A percentile compares a stretch with the other conserved stretches of the same genome.
Evolutionary conservation across 2,113 vertebrate species (phyloP).

Genomic region (Stomatorhinus ivindoensis): DNA sequence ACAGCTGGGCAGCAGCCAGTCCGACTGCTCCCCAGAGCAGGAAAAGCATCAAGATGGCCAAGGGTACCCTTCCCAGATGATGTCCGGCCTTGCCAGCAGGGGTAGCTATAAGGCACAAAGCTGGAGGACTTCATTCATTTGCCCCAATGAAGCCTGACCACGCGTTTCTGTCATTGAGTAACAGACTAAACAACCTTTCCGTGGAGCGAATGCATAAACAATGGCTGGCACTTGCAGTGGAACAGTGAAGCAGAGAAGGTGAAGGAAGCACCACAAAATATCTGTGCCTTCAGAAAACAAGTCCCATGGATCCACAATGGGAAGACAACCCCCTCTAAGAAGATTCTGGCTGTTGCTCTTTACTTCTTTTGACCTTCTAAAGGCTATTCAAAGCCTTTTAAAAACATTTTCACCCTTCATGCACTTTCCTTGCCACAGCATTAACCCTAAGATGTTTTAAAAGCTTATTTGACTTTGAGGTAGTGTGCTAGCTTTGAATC

Average conservation of each 20-base stretch:
- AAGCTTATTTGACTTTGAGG: neutral
- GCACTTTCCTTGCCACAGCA: neutral
- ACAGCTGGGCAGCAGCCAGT: constrained; percentile 5
- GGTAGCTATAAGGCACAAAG: neutral
- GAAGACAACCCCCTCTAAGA: neutral
- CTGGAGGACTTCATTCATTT: neutral
- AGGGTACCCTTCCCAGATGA: neutral
- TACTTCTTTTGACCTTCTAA: neutral
- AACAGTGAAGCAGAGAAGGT: neutral
- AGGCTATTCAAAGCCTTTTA: neutral
- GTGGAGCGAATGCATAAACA: neutral
- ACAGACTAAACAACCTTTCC: neutral
- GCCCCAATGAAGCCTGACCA: neutral
- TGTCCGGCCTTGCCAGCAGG: neutral
- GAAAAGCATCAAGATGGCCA: neutral
- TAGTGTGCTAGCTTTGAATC: neutral
- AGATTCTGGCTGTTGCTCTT: neutral
- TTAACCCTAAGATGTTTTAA: neutral
- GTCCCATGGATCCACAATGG: neutral
- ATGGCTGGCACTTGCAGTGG: neutral
- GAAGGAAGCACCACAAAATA: neutral
- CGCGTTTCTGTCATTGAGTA: neutral
- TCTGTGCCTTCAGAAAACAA: neutral
- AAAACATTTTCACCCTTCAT: neutral
- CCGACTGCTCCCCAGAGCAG: neutral